A percentile compares a stretch with the other conserved stretches of the same genome.
Evolutionary conservation across 23 tunicate genomes (phyloP).

Genomic region (Clavelina lepadiformis): DNA sequence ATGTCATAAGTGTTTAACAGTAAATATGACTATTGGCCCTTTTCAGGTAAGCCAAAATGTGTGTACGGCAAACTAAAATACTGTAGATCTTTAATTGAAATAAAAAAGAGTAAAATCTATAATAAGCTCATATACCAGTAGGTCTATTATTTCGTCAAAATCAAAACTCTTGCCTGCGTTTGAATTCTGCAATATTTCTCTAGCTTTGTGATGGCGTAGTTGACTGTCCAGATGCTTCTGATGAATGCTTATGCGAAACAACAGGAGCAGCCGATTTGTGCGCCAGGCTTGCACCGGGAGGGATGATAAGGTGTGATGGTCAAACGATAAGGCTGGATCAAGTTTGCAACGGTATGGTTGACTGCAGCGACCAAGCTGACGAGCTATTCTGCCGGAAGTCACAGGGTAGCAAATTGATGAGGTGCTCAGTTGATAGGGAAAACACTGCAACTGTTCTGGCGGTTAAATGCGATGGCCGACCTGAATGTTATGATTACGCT

Average conservation of each 20-base stretch:
- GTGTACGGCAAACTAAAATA: too few relatives aligned
- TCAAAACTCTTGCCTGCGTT: neutral
- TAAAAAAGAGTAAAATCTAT: too few relatives aligned
- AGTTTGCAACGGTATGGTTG: constrained; percentile 59
- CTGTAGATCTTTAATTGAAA: too few relatives aligned
- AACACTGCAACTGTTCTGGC: constrained; percentile 29
- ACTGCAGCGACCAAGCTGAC: constrained; percentile 42
- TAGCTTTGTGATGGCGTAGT: constrained; percentile 61
- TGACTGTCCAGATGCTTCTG: constrained; percentile 61
- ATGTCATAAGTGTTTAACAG: constrained; percentile 26
- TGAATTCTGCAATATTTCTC: neutral
- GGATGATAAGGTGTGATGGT: constrained; percentile 29
- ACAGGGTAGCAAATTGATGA: neutral
- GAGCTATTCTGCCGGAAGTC: constrained; percentile 43
- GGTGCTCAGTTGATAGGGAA: constrained; percentile 11
- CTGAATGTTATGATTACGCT: constrained; percentile 49
- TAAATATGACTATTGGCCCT: constrained; percentile 1
- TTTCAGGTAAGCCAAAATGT: constrained; percentile 12
- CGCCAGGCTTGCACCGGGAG: constrained; percentile 8
- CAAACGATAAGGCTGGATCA: constrained; percentile 5
- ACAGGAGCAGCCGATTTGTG: constrained; percentile 16
- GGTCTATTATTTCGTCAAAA: too few relatives aligned
- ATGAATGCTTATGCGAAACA: constrained; percentile 70
- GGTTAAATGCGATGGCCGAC: constrained; percentile 42
- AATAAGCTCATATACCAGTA: too few relatives aligned